A percentile compares a stretch with the other conserved stretches of the same genome.
These are phyloP conservation scores for Zaprionus capensis DNA, from an alignment of 1,140 invertebrate genomes.

Conservation along the genomic window DNA sequence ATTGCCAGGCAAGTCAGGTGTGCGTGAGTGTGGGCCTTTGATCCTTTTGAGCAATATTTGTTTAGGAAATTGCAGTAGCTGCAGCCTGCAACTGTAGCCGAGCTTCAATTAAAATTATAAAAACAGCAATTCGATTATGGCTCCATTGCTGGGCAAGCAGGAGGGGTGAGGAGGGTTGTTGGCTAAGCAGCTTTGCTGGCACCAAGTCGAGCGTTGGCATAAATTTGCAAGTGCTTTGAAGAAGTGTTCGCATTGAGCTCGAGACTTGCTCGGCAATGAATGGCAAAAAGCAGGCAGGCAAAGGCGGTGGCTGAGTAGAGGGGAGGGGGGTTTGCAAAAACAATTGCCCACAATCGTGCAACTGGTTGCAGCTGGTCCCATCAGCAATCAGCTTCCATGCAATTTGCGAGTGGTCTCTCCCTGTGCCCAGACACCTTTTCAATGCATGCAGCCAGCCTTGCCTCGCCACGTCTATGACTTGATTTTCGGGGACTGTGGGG, in stretches of 20 bases:
- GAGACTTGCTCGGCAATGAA: slow-evolving; percentile 19
- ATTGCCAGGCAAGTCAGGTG: not conserved
- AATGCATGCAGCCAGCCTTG: slow-evolving; percentile 7
- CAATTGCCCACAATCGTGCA: slow-evolving; percentile 33
- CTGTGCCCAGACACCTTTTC: slow-evolving; percentile 22
- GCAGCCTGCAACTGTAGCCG: not conserved
- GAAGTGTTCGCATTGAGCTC: slow-evolving; percentile 74
- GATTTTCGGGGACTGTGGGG: slow-evolving; percentile 6
- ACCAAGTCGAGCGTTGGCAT: slow-evolving; percentile 36
- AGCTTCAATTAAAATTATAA: slow-evolving; percentile 80
- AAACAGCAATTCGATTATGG: slow-evolving; percentile 70
- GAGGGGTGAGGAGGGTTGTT: not conserved
- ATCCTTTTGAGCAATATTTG: slow-evolving; percentile 75
- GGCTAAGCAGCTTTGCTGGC: slow-evolving; percentile 5
- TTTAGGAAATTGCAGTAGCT: slow-evolving; percentile 78
- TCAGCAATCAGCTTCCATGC: slow-evolving; percentile 35
- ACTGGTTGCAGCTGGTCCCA: slow-evolving; percentile 27
- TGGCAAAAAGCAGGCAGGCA: not conserved
- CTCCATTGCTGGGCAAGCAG: slow-evolving; percentile 19
- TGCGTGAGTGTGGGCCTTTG: slow-evolving; percentile 25
- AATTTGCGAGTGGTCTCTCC: slow-evolving; percentile 30
- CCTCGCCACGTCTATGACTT: slow-evolving; percentile 31
- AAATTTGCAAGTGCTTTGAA: slow-evolving; percentile 59
- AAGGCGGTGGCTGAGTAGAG: not conserved
- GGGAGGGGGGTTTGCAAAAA: slow-evolving; percentile 38